A percentile compares a stretch with the other conserved stretches of the same genome.
phyloP scores from a whole-genome alignment of 2,888 invertebrate genomes.

The Noctua comes region DNA sequence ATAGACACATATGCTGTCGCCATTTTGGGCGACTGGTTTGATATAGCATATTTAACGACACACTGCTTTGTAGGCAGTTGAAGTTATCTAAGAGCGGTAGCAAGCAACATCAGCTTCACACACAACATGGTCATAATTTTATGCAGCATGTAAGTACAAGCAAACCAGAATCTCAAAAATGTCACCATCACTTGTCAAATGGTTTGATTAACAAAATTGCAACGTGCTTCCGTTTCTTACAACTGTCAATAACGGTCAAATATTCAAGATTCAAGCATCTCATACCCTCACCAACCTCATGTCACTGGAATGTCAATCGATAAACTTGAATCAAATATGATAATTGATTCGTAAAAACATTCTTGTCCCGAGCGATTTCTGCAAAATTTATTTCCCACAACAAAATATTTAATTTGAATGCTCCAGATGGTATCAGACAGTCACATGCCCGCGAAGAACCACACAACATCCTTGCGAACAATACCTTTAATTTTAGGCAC shows the following conservation, averaged over 20 bases:
- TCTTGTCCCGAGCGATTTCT: neutral
- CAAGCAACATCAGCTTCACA: neutral
- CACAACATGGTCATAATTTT: neutral
- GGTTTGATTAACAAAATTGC: neutral
- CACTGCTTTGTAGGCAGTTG: neutral
- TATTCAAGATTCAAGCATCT: neutral
- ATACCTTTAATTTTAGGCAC: constrained; percentile 66
- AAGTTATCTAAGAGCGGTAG: neutral
- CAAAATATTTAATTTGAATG: constrained; percentile 26
- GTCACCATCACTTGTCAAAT: neutral
- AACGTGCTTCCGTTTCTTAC: neutral
- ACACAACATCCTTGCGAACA: constrained; percentile 48
- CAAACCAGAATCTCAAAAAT: neutral
- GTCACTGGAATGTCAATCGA: constrained; percentile 10
- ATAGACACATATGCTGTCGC: neutral
- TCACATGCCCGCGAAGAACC: constrained; percentile 30
- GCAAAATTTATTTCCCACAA: constrained; percentile 37
- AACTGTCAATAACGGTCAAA: constrained; percentile 48
- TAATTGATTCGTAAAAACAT: constrained; percentile 12
- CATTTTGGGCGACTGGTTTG: neutral
- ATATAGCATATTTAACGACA: neutral
- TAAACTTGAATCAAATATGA: constrained; percentile 6
- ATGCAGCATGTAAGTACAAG: neutral
- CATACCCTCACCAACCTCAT: neutral
- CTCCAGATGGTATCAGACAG: constrained; percentile 35